Evolutionary conservation across 2,888 invertebrate species (phyloP), one percentile per base, ranked within the genome.

Genomic region (Aspidiotus destructor): DNA sequence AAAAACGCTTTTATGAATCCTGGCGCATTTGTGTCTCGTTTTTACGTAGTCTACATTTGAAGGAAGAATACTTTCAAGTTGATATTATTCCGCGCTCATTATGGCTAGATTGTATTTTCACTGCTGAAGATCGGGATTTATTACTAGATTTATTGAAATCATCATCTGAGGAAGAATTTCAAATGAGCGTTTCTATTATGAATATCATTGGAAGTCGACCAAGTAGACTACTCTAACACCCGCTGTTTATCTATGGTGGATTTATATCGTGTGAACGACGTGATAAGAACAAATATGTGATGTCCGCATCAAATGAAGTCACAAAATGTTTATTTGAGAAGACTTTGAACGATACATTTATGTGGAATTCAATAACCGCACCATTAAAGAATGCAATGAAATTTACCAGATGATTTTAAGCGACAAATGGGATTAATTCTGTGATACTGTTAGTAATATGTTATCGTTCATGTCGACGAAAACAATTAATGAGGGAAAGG

Each of bases 211-310:
- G 60, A 60, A 60, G 60, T 11, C 60, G 13, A 28, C 60, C 60
- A 60, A 60, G 60, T 17, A 60, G 60, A 60, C 60, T 60, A 17
- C 60, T 60, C 60, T 60, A 60, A 28, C 40, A 60, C 60, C 28
- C 60, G 28, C 60, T 60, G 17, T 60, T 60, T 28, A 60, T 60
- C 16, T 28, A 17, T 13, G 60, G 60, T 60, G 60, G 60, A 16
- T 60, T 60, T 17, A 60, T 28, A 60, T 60, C 60, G 60, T 60
- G 60, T 60, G 60, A 60, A 60, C 11, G 28, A 60, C 60, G 28
- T 60, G 60, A 60, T 60, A 17, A 60, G 60, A 60, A 60, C 17
- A 60, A 60, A 60, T 60, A 60, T 60, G 15, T 11, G 15, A 55
- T 55, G 15, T 55, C 28, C 55, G 16, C 16, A 11, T 10, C 55